These are phyloP conservation scores for Drosophila pruinosa DNA, from an alignment of 1,140 invertebrate genomes.

Conservation along the genomic window DNA sequence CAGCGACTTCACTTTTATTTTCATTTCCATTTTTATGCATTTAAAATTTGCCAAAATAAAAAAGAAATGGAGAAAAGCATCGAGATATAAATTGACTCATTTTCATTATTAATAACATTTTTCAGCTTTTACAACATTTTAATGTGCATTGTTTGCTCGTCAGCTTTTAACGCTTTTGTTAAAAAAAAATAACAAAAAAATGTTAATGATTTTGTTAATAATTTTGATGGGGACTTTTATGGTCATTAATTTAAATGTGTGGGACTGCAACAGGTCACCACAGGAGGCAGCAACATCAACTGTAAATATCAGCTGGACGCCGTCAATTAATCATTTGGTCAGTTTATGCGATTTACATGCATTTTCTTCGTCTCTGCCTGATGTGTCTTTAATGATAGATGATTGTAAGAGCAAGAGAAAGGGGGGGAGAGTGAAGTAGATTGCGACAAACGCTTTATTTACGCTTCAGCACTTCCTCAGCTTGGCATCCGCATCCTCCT, in stretches of 20 bases:
- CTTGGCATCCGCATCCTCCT: not conserved
- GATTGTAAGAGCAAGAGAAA: not conserved
- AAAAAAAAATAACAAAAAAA: no score
- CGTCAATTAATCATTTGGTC: conserved; percentile 61
- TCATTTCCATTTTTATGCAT: conserved; percentile 42
- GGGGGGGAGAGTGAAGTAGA: not conserved
- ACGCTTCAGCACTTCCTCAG: conserved; percentile 45
- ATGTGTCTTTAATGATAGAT: conserved; percentile 55
- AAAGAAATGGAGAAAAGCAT: conserved; percentile 37
- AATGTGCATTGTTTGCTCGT: conserved; percentile 20
- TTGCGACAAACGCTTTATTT: conserved; percentile 45
- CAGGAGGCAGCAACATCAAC: conserved; percentile 18
- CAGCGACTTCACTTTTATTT: conserved; percentile 42
- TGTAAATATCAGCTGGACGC: conserved; percentile 5
- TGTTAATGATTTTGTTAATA: conserved; percentile 73
- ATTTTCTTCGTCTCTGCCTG: not conserved
- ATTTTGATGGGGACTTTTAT: conserved; percentile 18
- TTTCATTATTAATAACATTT: conserved; percentile 14
- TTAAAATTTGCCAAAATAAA: conserved; percentile 11
- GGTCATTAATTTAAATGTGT: conserved; percentile 60
- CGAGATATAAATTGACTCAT: conserved; percentile 5
- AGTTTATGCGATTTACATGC: conserved; percentile 3
- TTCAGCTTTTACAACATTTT: conserved; percentile 23
- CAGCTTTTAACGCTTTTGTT: conserved; percentile 9
- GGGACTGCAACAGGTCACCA: conserved; percentile 12